Percentiles rank a stretch among this genome's conserved stretches.
phyloP scores from a whole-genome alignment of 2,888 invertebrate species.

The Diarsia mendica region DNA sequence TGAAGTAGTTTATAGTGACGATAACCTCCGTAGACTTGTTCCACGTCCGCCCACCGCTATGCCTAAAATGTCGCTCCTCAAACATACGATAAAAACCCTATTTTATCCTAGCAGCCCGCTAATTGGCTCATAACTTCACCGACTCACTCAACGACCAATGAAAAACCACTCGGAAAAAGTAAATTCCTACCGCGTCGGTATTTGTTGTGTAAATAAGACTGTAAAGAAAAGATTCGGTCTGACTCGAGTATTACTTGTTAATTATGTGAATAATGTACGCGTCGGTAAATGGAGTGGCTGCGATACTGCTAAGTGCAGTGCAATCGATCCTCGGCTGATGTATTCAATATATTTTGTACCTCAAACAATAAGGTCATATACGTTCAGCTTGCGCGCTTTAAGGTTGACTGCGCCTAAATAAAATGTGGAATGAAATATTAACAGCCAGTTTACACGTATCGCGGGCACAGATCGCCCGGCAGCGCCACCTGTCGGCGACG shows the following conservation, averaged over 20 bases:
- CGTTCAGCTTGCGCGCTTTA: conserved; percentile 65
- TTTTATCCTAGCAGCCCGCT: conserved; percentile 68
- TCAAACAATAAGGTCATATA: conserved; percentile 69
- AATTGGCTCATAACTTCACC: conserved; percentile 76
- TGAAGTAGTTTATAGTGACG: conserved; percentile 63
- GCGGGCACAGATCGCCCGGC: conserved; percentile 76
- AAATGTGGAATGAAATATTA: conserved; percentile 83
- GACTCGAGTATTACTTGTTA: conserved; percentile 50
- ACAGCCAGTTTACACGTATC: conserved; percentile 84
- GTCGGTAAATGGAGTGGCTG: conserved; percentile 29
- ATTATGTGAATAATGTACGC: conserved; percentile 50
- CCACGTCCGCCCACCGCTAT: conserved; percentile 51
- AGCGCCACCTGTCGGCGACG: conserved; percentile 86
- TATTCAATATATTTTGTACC: conserved; percentile 35
- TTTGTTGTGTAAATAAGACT: conserved; percentile 62
- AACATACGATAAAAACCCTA: conserved; percentile 67
- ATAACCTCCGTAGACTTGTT: conserved; percentile 58
- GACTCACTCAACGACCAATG: conserved; percentile 61
- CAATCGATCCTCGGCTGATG: conserved; percentile 19
- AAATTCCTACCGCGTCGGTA: conserved; percentile 48
- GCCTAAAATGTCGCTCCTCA: conserved; percentile 63
- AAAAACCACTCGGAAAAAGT: conserved; percentile 64
- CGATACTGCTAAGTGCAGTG: conserved; percentile 18
- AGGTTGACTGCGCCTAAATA: conserved; percentile 77
- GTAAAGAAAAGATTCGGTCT: conserved; percentile 50